A percentile compares a stretch with the other conserved stretches of the same genome.
These are phyloP conservation scores for Phyllotis vaccarum DNA, from an alignment of 2,797 vertebrate species.

Conservation along the genomic window DNA sequence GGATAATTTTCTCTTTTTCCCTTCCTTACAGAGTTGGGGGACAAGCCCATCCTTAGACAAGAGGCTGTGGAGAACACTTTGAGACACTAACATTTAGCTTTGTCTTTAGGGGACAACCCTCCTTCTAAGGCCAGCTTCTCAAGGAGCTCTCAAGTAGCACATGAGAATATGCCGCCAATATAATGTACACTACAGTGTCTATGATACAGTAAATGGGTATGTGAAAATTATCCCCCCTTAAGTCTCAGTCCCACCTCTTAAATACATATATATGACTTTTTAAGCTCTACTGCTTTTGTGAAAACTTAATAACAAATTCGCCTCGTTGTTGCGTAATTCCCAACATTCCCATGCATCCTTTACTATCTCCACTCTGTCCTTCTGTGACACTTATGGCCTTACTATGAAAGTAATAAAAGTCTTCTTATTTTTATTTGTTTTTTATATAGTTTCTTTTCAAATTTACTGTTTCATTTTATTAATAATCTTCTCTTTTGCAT, in stretches of 20 bases:
- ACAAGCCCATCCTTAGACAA: not conserved
- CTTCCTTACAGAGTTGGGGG: not conserved
- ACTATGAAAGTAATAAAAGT: not conserved
- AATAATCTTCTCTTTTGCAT: not conserved
- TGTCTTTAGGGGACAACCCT: not conserved
- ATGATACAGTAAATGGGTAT: not conserved
- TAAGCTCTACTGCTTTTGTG: not conserved
- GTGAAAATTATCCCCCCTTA: slow-evolving; percentile 14
- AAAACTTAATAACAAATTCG: not conserved
- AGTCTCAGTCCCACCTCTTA: slow-evolving; percentile 6
- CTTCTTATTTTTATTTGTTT: slow-evolving; percentile 3
- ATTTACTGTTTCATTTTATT: slow-evolving; percentile 43
- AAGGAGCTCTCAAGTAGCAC: not conserved
- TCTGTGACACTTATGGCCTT: not conserved
- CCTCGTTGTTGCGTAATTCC: not conserved
- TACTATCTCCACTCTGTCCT: not conserved
- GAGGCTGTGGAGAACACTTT: not conserved
- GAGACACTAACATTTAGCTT: not conserved
- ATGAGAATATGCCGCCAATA: not conserved
- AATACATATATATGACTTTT: not conserved
- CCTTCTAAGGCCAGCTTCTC: too few species aligned
- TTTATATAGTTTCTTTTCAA: slow-evolving; percentile 25
- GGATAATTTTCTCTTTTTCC: not conserved
- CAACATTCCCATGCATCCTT: not conserved
- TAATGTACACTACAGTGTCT: not conserved